Percentiles rank a stretch among this genome's conserved stretches.
phyloP scores from a whole-genome alignment of 1,140 invertebrate species.

The Panonychus citri region DNA sequence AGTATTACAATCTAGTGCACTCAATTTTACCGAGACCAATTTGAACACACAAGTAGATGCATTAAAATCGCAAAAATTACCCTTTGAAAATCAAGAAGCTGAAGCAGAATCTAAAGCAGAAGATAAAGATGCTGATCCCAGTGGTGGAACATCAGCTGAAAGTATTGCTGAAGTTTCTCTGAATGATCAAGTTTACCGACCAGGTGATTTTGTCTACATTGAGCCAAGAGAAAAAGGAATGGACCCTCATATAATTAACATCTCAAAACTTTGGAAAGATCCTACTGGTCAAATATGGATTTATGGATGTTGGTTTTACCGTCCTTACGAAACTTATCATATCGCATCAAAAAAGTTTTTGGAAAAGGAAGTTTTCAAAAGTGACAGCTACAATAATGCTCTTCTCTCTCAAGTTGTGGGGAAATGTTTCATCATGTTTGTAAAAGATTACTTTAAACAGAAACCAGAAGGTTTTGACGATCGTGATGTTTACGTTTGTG shows the following conservation, averaged over 20 bases:
- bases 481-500: conserved; percentile 90
- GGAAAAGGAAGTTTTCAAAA: conserved; percentile 72
- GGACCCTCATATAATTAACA: conserved; percentile 61
- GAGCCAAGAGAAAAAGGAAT: conserved; percentile 46
- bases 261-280: conserved; percentile 66
- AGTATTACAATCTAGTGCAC: conserved; percentile 58
- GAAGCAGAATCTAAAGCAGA: conserved; percentile 30
- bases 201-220: conserved; percentile 77
- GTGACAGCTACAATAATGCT: conserved; percentile 55
- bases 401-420: conserved; percentile 69
- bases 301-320: conserved; percentile 60
- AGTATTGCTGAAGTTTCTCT: conserved; percentile 29
- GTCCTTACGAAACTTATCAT: conserved; percentile 85
- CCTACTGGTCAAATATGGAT: conserved; percentile 50
- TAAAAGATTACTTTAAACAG: conserved; percentile 81
- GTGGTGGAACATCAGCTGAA: conserved; percentile 7
- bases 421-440: conserved; percentile 73
- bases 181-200: conserved; percentile 44
- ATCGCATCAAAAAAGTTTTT: conserved; percentile 80
- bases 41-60: conserved; percentile 45
- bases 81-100: conserved; percentile 43
- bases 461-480: conserved; percentile 56
- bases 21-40: conserved; percentile 48
- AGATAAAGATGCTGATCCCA: conserved; percentile 12
- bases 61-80: conserved; percentile 45